Evolutionary conservation across 1,140 invertebrate species (phyloP).

Genomic region (Tyrophagus putrescentiae): DNA sequence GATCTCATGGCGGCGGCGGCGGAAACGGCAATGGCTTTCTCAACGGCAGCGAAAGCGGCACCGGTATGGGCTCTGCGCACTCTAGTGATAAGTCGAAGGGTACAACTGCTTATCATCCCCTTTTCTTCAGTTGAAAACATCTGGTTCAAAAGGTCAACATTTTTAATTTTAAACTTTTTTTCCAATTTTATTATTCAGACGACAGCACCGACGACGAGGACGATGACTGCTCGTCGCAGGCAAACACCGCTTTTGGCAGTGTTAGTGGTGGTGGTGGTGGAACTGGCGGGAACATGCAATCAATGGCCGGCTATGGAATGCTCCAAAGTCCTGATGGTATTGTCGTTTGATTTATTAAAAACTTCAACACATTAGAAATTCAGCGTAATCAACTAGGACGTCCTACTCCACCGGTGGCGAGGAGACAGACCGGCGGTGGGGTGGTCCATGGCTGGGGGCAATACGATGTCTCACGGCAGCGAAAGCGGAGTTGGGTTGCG

Average conservation of each 20-base stretch:
- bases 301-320: conserved; percentile 20
- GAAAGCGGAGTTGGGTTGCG: conserved; percentile 24
- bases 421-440: not conserved
- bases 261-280: no score
- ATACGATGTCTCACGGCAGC: no score
- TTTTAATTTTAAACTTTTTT: not conserved
- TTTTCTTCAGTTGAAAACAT: not conserved
- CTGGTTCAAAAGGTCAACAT: not conserved
- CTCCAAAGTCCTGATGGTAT: conserved; percentile 24
- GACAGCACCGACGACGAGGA: conserved; percentile 1
- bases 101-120: not conserved
- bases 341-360: conserved; percentile 1
- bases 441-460: no score
- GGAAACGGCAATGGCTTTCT: conserved; percentile 13
- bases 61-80: conserved; percentile 19
- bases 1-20: not conserved
- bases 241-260: conserved; percentile 24
- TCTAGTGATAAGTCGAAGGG: conserved; percentile 20
- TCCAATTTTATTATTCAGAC: not conserved
- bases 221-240: conserved; percentile 9
- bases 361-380: not conserved
- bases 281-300: no score
- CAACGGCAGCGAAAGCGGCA: conserved; percentile 20
- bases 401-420: conserved; percentile 26
- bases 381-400: conserved; percentile 20